Percentiles rank a stretch among this genome's conserved stretches.
phyloP scores from a whole-genome alignment of 2,888 invertebrate species.

The Meghimatium bilineatum region DNA sequence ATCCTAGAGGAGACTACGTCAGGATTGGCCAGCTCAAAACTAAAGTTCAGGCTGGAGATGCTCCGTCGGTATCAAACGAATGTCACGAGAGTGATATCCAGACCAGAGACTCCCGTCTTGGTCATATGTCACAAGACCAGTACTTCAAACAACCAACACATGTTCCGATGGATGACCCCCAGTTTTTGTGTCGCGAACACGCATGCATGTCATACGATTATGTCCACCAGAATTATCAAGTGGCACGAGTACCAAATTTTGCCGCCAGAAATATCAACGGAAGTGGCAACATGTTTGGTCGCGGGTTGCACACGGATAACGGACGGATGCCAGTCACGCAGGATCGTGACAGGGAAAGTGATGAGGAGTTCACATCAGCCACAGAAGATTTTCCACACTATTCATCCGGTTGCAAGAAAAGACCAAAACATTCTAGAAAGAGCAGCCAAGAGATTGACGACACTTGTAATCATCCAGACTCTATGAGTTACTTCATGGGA shows the following conservation, averaged over 20 bases:
- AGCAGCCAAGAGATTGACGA: conserved; percentile 39
- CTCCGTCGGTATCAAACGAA: neutral
- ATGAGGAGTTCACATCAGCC: conserved; percentile 43
- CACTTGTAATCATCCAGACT: conserved; percentile 42
- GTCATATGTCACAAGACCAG: neutral
- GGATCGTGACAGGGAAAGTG: conserved; percentile 17
- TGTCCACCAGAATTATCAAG: neutral
- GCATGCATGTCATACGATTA: conserved; percentile 15
- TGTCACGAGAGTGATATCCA: neutral
- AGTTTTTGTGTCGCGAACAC: conserved; percentile 8
- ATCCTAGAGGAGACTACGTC: neutral
- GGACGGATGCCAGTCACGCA: neutral
- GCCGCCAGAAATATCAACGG: conserved; percentile 42
- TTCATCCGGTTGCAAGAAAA: neutral
- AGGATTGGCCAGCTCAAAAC: neutral
- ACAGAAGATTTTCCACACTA: conserved; percentile 24
- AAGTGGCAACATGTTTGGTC: conserved; percentile 41
- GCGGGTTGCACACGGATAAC: neutral
- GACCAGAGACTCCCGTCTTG: neutral
- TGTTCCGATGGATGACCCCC: neutral
- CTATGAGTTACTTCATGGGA: conserved; percentile 15
- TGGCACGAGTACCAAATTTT: neutral
- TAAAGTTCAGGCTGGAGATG: neutral
- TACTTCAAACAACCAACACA: neutral
- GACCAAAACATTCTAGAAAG: neutral